These are phyloP conservation scores for Opisthocomus hoazin DNA, from an alignment of 2,113 vertebrate genomes.

Conservation along the genomic window DNA sequence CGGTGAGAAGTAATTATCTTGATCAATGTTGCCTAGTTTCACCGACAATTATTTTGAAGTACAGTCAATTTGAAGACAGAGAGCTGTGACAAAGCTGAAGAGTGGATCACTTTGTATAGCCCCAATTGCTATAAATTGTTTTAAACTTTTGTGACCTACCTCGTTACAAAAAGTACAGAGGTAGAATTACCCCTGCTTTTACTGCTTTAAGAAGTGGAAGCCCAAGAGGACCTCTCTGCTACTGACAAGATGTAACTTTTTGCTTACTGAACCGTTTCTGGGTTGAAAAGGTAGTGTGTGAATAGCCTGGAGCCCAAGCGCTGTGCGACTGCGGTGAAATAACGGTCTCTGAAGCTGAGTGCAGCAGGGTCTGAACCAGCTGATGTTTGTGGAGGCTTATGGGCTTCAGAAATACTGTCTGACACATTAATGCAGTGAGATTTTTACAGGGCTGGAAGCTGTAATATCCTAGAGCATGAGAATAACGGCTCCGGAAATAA, in stretches of 20 bases:
- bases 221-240: neutral
- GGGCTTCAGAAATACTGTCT: neutral
- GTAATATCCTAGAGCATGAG: neutral
- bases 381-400: neutral
- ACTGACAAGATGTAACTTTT: neutral
- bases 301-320: neutral
- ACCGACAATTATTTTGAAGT: neutral
- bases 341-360: neutral
- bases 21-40: neutral
- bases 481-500: neutral
- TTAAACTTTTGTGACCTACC: neutral
- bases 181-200: neutral
- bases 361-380: neutral
- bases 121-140: neutral
- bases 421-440: neutral
- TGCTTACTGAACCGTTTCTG: neutral
- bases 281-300: neutral
- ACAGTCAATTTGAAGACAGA: neutral
- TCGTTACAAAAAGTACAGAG: neutral
- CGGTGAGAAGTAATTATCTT: neutral
- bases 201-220: neutral
- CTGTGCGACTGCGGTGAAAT: neutral
- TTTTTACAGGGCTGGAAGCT: neutral
- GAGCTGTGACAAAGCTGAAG: neutral
- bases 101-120: neutral